A percentile compares a stretch with the other conserved stretches of the same genome.
Conservation (phyloP, 2,888 invertebrate genomes). For the Merodon equestris region DNA sequence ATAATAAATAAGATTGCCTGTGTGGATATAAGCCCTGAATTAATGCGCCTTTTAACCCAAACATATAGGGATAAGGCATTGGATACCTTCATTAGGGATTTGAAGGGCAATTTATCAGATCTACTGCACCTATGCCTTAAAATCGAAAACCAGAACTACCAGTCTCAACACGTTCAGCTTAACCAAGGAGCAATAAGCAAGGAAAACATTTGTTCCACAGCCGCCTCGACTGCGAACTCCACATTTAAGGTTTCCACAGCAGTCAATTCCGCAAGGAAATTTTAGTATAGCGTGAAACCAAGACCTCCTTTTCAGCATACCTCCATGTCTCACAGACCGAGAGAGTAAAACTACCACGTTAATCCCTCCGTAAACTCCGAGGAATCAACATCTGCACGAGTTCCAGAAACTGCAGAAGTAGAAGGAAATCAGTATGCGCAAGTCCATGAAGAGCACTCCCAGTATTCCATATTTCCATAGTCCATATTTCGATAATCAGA, state of each 20-base stretch:
- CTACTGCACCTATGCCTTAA: slow-evolving; percentile 54
- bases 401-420: background rate
- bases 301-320: background rate
- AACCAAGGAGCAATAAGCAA: slow-evolving; percentile 6
- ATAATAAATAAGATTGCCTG: slow-evolving; percentile 40
- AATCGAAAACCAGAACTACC: slow-evolving; percentile 33
- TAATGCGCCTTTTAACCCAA: slow-evolving; percentile 8
- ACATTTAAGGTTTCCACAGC: background rate
- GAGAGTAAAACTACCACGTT: too few relatives aligned
- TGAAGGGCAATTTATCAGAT: slow-evolving; percentile 50
- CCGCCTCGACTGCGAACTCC: background rate
- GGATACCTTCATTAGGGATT: slow-evolving; percentile 45
- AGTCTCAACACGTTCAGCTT: background rate
- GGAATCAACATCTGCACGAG: background rate
- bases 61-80: slow-evolving; percentile 34
- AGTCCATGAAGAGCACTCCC: background rate
- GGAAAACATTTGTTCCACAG: background rate
- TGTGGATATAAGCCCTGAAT: slow-evolving; percentile 22
- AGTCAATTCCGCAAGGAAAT: background rate
- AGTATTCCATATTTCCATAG: too few relatives aligned
- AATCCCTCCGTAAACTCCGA: too few relatives aligned
- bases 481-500: too few relatives aligned
- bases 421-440: slow-evolving; percentile 1
- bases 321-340: too few relatives aligned
- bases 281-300: background rate